Percentiles rank a stretch among this genome's conserved stretches.
These are phyloP conservation scores for Hystrix brachyura DNA, from an alignment of 2,113 vertebrate genomes.

Conservation along the genomic window DNA sequence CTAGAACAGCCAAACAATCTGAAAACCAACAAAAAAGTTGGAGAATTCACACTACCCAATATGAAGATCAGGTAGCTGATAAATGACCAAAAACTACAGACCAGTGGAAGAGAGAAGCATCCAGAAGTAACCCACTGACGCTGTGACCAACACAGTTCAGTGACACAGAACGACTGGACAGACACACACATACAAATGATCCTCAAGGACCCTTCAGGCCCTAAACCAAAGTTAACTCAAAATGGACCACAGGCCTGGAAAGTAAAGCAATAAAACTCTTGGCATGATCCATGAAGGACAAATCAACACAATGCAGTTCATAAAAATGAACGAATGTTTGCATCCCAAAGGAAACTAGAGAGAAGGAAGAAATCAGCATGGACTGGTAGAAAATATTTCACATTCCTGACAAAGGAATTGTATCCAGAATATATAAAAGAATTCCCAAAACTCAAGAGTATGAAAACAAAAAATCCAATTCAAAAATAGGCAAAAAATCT, in stretches of 20 bases:
- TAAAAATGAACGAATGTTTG: neutral
- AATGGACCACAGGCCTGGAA: neutral
- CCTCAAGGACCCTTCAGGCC: neutral
- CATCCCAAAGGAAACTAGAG: neutral
- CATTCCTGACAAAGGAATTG: neutral
- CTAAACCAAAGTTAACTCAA: neutral
- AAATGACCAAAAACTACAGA: neutral
- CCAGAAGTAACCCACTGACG: neutral
- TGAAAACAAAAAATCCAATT: neutral
- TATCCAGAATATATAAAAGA: neutral
- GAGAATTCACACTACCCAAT: neutral
- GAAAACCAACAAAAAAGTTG: neutral
- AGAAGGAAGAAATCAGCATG: neutral
- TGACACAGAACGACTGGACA: neutral
- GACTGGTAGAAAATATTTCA: neutral
- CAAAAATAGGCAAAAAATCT: neutral
- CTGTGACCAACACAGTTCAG: neutral
- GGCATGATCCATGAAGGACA: neutral
- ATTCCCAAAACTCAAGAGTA: neutral
- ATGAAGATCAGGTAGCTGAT: neutral
- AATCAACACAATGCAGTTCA: neutral
- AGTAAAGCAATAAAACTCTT: neutral
- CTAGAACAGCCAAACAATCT: neutral
- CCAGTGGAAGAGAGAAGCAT: neutral
- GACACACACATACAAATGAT: neutral